A percentile compares a stretch with the other conserved stretches of the same genome.
Conservation (phyloP, 2,888 invertebrate species). For the Bibio marci region DNA sequence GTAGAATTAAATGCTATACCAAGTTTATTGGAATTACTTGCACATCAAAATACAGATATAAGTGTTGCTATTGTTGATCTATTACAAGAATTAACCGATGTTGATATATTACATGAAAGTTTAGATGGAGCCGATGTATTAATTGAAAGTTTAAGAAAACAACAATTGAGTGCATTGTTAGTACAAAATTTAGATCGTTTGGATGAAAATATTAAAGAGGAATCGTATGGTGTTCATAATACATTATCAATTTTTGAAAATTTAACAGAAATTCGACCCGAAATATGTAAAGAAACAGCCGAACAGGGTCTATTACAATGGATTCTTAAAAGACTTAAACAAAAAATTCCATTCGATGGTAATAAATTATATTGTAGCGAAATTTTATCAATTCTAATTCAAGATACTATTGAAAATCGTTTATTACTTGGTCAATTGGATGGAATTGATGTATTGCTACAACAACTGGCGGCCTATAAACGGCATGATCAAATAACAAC, state of each 20-base stretch:
- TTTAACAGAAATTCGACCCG: slow-evolving; percentile 75
- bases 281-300: slow-evolving; percentile 67
- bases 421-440: slow-evolving; percentile 76
- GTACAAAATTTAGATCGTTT: slow-evolving; percentile 87
- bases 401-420: slow-evolving; percentile 72
- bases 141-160: slow-evolving; percentile 73
- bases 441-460: slow-evolving; percentile 88
- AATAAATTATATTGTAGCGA: slow-evolving; percentile 95
- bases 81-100: slow-evolving; percentile 80
- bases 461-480: slow-evolving; percentile 90
- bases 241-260: slow-evolving; percentile 86
- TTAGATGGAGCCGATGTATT: slow-evolving; percentile 79
- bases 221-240: slow-evolving; percentile 91
- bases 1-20: slow-evolving; percentile 80
- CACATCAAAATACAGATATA: slow-evolving; percentile 83
- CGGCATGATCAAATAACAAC: slow-evolving; percentile 78
- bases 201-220: slow-evolving; percentile 85
- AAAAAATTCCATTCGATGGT: slow-evolving; percentile 79
- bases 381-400: slow-evolving; percentile 85
- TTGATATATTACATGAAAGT: slow-evolving; percentile 88
- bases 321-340: slow-evolving; percentile 76
- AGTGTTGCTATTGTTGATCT: slow-evolving; percentile 35
- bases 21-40: slow-evolving; percentile 77
- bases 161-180: slow-evolving; percentile 75
- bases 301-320: slow-evolving; percentile 84